Percentiles rank a stretch among this genome's conserved stretches.
These are phyloP conservation scores for Paracanthobrama guichenoti DNA, from an alignment of 2,113 vertebrate species.

Conservation along the genomic window DNA sequence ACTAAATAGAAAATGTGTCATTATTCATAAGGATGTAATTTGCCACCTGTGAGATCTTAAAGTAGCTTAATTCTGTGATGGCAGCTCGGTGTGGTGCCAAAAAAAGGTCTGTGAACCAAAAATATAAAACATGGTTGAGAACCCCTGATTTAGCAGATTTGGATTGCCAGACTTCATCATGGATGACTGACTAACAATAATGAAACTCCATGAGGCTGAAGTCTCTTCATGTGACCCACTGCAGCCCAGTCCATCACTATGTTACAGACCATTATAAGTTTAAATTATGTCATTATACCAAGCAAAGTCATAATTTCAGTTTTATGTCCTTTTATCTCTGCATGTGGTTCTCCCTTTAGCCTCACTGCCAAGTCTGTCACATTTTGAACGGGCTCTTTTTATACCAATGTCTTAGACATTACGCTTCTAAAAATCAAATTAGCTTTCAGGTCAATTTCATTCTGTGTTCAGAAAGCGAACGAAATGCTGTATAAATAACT, in stretches of 20 bases:
- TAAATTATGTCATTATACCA: conserved; percentile 24
- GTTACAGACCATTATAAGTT: conserved; percentile 32
- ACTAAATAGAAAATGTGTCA: not conserved
- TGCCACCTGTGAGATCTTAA: not conserved
- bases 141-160: not conserved
- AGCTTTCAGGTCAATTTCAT: conserved; percentile 38
- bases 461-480: conserved; percentile 21
- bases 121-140: not conserved
- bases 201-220: not conserved
- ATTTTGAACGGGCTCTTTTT: not conserved
- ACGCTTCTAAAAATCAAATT: conserved; percentile 21
- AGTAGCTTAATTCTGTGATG: not conserved
- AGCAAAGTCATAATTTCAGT: conserved; percentile 27
- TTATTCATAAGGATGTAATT: conserved; percentile 4
- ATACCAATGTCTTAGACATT: not conserved
- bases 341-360: conserved; percentile 12
- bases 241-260: not conserved
- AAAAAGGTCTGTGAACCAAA: not conserved
- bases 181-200: conserved; percentile 12
- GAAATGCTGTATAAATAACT: conserved; percentile 27
- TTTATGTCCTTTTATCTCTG: conserved; percentile 35
- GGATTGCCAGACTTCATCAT: conserved; percentile 15
- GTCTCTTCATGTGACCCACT: not conserved
- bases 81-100: not conserved
- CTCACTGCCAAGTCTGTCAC: conserved; percentile 25